phyloP scores from a whole-genome alignment of 2,797 vertebrate species.

The Lagodon rhomboides region DNA sequence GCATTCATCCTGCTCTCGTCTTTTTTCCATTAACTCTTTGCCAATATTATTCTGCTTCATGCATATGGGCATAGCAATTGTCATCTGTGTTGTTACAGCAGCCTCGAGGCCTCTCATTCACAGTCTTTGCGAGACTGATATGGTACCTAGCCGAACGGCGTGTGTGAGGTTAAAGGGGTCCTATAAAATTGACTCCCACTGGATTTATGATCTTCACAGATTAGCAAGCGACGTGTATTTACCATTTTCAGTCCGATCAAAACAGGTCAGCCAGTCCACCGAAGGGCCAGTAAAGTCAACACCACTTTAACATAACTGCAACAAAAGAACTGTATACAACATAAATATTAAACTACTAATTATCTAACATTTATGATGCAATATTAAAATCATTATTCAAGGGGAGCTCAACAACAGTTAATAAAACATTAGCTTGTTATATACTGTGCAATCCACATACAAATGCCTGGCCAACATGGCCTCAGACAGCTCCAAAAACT shows the following conservation, averaged over 20 bases:
- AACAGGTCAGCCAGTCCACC: background rate
- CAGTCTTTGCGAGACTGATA: conserved; percentile 37
- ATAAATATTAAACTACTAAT: conserved; percentile 14
- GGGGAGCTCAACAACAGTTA: background rate
- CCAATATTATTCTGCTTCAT: conserved; percentile 69
- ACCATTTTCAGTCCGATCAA: conserved; percentile 6
- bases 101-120: conserved; percentile 51
- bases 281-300: conserved; percentile 6
- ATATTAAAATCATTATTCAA: conserved; percentile 12
- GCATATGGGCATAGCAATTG: conserved; percentile 53
- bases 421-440: background rate
- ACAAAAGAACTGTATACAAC: background rate
- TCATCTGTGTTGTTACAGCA: conserved; percentile 46
- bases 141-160: conserved; percentile 12
- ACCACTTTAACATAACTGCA: conserved; percentile 4
- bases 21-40: conserved; percentile 69
- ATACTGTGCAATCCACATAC: background rate
- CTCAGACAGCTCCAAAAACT: background rate
- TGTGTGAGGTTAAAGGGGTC: conserved; percentile 37
- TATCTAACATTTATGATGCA: conserved; percentile 4
- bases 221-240: conserved; percentile 14
- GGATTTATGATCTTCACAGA: conserved; percentile 31
- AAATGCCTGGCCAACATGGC: background rate
- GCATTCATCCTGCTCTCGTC: conserved; percentile 56
- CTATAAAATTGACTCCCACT: conserved; percentile 31